Evolutionary conservation across 1,140 invertebrate genomes (phyloP), one percentile per base, ranked within the genome.

Genomic region (Apis laboriosa): DNA sequence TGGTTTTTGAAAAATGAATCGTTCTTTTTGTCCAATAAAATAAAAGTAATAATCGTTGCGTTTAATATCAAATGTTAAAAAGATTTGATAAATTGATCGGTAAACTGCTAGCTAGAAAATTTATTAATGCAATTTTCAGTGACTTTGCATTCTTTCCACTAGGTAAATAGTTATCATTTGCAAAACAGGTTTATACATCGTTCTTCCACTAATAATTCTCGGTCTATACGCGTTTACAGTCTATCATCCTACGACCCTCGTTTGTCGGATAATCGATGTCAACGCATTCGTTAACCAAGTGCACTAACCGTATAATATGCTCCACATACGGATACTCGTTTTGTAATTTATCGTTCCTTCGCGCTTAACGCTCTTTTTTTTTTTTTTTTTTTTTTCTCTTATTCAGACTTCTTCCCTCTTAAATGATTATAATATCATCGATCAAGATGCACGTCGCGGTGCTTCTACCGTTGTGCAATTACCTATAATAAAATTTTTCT

Each of bases 181-280:
- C 60, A 73, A 72, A 34, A 78, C 84, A 67, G n/a, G 34, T 63
- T 78, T 83, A 34, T 43, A 49, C 15, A 24, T 28, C 49, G 58
- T 85, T 78, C 61, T 63, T 60, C 13, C 21, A 73, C 19, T 63
- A 84, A 70, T 84, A 70, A 77, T 73, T 72, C 71, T 63, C 55
- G 34, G 43, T 51, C 76, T 63, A 15, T 43, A 21, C 63, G 24
- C 24, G 58, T 61, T 61, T 17, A n/a, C 49, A 61, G 24, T 64
- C 9, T 7, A 28, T 53, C 61, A n/a, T 34, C 49, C 60, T 15
- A 66, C 71, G 71, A 61, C 49, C 56, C 60, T 75, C 43, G 72
- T 80, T 70, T 78, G 60, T 85, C n/a, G 24, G 68, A 68, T 83
- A 70, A 85, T 74, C 68, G 74, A 71, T 51, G 60, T 63, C 60